Evolutionary conservation across 2,888 invertebrate genomes (phyloP).

Genomic region (Drosophila putrida): DNA sequence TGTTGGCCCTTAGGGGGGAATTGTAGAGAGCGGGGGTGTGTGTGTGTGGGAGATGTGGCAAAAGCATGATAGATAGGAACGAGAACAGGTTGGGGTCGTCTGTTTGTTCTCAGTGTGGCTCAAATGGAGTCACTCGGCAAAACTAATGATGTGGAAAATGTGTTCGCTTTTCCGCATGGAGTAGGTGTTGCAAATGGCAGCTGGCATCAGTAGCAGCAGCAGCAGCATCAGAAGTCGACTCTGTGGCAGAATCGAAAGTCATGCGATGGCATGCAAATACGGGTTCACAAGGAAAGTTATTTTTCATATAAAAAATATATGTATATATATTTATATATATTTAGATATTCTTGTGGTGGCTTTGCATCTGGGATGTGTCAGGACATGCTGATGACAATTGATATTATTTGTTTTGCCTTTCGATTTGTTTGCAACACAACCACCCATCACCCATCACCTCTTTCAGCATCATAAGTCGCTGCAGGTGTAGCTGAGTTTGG

Average conservation of each 20-base stretch:
- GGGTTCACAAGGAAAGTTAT: neutral
- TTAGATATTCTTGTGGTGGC: slow-evolving; percentile 33
- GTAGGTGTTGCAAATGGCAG: slow-evolving; percentile 64
- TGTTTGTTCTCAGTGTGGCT: slow-evolving; percentile 59
- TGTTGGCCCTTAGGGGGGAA: slow-evolving; percentile 27
- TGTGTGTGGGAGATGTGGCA: neutral
- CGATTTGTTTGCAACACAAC: slow-evolving; percentile 60
- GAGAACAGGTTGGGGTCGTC: slow-evolving; percentile 20
- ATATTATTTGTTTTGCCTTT: slow-evolving; percentile 70
- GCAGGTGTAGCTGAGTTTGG: slow-evolving; percentile 25
- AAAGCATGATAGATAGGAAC: slow-evolving; percentile 23
- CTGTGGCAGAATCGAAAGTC: slow-evolving; percentile 46
- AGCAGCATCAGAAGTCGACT: slow-evolving; percentile 25
- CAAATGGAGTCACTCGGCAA: slow-evolving; percentile 78
- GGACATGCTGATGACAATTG: slow-evolving; percentile 71
- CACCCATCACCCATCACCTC: slow-evolving; percentile 6
- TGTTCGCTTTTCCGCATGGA: slow-evolving; percentile 51
- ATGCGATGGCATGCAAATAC: slow-evolving; percentile 49
- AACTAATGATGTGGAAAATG: slow-evolving; percentile 83
- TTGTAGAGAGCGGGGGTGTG: slow-evolving; percentile 4
- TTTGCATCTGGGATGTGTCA: slow-evolving; percentile 40
- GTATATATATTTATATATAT: slow-evolving; percentile 10
- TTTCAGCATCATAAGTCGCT: neutral
- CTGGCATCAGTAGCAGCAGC: slow-evolving; percentile 24
- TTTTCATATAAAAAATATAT: neutral